Evolutionary conservation across 2,113 vertebrate species (phyloP).

Genomic region (Urocynchramus pylzowi): DNA sequence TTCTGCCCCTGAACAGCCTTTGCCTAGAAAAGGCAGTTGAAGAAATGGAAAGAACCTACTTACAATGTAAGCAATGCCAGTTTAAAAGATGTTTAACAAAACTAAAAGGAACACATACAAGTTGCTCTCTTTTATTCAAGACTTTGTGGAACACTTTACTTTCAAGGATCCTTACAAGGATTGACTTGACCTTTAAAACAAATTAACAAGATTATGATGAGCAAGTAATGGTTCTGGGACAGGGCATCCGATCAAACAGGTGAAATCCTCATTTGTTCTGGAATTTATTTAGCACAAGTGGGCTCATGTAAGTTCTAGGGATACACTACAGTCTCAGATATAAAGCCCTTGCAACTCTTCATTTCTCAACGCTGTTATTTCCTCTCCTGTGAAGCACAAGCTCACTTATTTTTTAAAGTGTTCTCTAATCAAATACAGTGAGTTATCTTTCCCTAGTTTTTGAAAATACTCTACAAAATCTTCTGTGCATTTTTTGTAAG

Average conservation of each 20-base stretch:
- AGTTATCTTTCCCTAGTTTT: not conserved
- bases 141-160: not conserved
- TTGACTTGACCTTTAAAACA: not conserved
- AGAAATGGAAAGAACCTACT: not conserved
- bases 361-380: not conserved
- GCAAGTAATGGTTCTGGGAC: not conserved
- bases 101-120: not conserved
- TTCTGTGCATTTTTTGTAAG: not conserved
- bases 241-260: not conserved
- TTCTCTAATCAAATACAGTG: not conserved
- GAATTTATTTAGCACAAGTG: not conserved
- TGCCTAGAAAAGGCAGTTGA: not conserved
- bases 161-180: not conserved
- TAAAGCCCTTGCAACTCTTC: not conserved
- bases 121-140: not conserved
- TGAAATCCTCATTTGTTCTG: not conserved
- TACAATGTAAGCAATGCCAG: not conserved
- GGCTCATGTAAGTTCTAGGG: not conserved
- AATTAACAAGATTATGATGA: not conserved
- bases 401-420: not conserved
- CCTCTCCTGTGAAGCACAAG: not conserved
- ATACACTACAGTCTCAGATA: fast-evolving
- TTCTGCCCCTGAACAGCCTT: not conserved
- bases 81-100: not conserved
- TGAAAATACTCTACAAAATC: not conserved